Percentiles rank a stretch among this genome's conserved stretches.
These are phyloP conservation scores for Carassius auratus DNA, from an alignment of 2,113 vertebrate genomes.

Conservation along the genomic window DNA sequence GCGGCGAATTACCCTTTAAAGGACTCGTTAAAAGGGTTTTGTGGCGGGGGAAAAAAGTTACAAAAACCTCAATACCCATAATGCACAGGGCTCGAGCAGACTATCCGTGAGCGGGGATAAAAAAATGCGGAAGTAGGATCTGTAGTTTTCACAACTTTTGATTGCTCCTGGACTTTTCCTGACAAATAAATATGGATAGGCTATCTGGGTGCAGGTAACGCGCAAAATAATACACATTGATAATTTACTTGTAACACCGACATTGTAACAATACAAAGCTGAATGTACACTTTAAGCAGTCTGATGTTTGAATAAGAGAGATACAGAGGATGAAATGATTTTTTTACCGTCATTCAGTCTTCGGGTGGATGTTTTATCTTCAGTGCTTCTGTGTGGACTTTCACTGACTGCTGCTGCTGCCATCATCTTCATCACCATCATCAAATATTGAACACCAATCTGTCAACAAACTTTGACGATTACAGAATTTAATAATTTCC, in stretches of 20 bases:
- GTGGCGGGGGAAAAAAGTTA: not conserved
- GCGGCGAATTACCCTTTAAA: too few relatives aligned
- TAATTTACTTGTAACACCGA: not conserved
- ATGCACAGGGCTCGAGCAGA: not conserved
- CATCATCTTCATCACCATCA: not conserved
- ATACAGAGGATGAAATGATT: not conserved
- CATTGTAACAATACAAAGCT: not conserved
- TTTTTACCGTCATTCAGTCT: not conserved
- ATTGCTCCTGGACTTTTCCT: not conserved
- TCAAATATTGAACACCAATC: not conserved
- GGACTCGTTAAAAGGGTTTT: too few relatives aligned
- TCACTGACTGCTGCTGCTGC: not conserved
- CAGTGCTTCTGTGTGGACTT: not conserved
- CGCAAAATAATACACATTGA: not conserved
- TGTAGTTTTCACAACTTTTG: not conserved
- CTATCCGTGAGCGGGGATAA: not conserved
- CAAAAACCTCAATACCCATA: not conserved
- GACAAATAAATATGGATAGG: not conserved
- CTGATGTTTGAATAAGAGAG: not conserved
- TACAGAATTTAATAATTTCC: not conserved
- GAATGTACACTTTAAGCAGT: not conserved
- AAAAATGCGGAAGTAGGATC: not conserved
- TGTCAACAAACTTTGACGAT: not conserved
- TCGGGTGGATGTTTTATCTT: not conserved
- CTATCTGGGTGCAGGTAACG: not conserved